These are phyloP conservation scores for Holacanthus passer DNA, from an alignment of 2,113 vertebrate species.

Conservation along the genomic window DNA sequence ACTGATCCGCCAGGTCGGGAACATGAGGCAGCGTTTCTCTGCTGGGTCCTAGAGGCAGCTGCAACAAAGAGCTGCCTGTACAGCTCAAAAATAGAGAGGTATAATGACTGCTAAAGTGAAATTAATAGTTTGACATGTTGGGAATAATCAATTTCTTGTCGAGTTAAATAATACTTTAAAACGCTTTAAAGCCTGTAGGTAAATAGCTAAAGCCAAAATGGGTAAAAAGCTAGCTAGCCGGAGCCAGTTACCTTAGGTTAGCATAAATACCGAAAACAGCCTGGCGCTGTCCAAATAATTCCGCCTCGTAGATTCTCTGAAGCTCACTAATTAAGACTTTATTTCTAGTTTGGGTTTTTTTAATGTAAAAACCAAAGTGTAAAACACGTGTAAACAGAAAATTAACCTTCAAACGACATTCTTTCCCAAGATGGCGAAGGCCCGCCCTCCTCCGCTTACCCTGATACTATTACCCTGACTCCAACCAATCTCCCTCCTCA, in stretches of 20 bases:
- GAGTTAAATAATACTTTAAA: not conserved
- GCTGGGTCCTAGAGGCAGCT: constrained; percentile 80
- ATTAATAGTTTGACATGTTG: not conserved
- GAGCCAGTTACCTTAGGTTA: not conserved
- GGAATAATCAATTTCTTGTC: not conserved
- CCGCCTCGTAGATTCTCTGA: too few species aligned
- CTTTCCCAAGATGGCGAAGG: too few species aligned
- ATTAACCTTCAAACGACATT: too few species aligned
- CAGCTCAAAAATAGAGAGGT: not conserved
- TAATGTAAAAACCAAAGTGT: not conserved
- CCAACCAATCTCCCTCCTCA: too few species aligned
- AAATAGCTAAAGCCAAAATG: too few species aligned
- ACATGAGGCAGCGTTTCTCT: constrained; percentile 1
- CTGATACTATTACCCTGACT: too few species aligned
- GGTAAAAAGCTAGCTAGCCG: not conserved
- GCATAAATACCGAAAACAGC: not conserved
- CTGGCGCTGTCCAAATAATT: not conserved
- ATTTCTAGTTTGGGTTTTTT: not conserved
- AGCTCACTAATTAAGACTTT: not conserved
- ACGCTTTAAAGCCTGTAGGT: not conserved
- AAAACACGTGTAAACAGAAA: too few species aligned
- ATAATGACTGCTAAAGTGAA: not conserved
- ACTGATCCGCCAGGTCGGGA: constrained; percentile 26
- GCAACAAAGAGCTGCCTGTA: fast-evolving
- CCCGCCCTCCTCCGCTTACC: too few species aligned